Conservation (phyloP, 2,888 invertebrate genomes). For the Eumacrocentrus americanus region DNA sequence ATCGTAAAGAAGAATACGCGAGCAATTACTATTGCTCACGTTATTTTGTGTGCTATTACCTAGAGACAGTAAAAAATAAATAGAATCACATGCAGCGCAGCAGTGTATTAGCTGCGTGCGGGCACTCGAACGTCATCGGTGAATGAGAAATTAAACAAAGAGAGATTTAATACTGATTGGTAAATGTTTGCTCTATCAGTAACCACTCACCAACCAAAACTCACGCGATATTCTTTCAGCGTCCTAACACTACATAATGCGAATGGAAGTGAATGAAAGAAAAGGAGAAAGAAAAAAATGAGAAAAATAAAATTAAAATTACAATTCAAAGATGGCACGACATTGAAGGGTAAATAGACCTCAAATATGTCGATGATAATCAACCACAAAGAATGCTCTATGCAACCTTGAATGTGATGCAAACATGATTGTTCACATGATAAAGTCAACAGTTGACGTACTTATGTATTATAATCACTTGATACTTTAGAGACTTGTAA, state of each 20-base stretch:
- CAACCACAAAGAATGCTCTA: not conserved
- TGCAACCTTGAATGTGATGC: not conserved
- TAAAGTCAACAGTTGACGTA: not conserved
- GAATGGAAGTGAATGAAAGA: not conserved
- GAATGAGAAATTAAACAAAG: conserved; percentile 6
- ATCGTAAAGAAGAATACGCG: not conserved
- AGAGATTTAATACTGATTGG: conserved; percentile 40
- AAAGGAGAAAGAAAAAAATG: not conserved
- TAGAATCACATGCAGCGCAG: conserved; percentile 1
- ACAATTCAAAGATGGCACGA: not conserved
- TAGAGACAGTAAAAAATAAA: not conserved
- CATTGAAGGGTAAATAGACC: no score
- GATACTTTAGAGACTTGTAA: not conserved
- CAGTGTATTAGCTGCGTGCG: not conserved
- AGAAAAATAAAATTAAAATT: not conserved
- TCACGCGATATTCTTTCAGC: conserved; percentile 8
- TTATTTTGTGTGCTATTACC: no score
- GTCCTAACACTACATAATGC: not conserved
- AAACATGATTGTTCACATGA: no score
- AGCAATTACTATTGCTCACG: no score
- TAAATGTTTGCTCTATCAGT: conserved; percentile 33
- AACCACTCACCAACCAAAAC: conserved; percentile 27
- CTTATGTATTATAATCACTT: no score
- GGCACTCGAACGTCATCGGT: not conserved
- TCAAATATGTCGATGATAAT: not conserved